Evolutionary conservation across 2,888 invertebrate genomes (phyloP), one percentile per base, ranked within the genome.

Genomic region (Acanthosepion lycidas): DNA sequence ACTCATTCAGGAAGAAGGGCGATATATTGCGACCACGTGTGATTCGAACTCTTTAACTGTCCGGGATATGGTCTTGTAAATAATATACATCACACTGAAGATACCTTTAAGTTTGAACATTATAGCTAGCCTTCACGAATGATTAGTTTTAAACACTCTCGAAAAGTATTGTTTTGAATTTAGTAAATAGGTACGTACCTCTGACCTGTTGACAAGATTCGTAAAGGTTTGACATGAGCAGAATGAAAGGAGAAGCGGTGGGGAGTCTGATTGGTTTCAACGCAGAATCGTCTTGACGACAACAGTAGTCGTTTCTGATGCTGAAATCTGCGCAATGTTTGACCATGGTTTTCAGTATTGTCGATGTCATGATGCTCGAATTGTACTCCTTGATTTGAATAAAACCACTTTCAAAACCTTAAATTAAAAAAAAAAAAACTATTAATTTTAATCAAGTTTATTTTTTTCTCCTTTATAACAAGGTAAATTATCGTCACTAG

Each of bases 151-250:
- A 42, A 42, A 42, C 42, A 42, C 2, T 42, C 42, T 42, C 2
- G 1, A 42, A 42, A 2, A 1, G 2, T 42, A 42, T 2, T 42
- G 42, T 42, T 42, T 42, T 42, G 42, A 42, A 42, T 42, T 42
- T 42, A 3, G 2, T 42, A 42, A 42, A 42, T 42, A 42, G 42
- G 3, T 42, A 15, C 78, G 2, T 51, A 93, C 93, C 93, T 93
- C 53, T 93, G 49, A 93, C 93, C 6, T 15, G 18, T 18, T 93
- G 93, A 15, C 93, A 93, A 12, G 53, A 28, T 93, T 93, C 93
- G 12, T 93, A 93, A 8, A 93, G 2, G 93, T 28, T 93, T 26
- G 93, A 93, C 93, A 93, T 93, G 18, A 93, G 23, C 51, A 93
- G 48, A n/a, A 93, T 53, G 33, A 93, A 93, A 5, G 93, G 93